Base-by-base conservation (phyloP, 2,113 vertebrate species). In the Octodon degus region DNA sequence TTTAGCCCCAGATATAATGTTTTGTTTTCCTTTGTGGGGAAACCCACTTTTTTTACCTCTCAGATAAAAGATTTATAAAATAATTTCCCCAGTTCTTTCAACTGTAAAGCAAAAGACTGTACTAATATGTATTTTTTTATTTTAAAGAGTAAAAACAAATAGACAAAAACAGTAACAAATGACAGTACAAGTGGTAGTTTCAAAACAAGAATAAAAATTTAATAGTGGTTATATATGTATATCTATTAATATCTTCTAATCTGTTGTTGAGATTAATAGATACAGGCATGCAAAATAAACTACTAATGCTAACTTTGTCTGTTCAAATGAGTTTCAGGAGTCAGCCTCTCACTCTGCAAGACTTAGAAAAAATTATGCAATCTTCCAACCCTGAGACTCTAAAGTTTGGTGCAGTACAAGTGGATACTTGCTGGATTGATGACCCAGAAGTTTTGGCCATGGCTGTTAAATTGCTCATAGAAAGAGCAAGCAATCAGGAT, bases 401-500 rank as follows among this genome's bases (percentile, higher is more conserved):
- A 70, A 97, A 98, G 79, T 99, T 99, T 93, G 97, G 63, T 65
- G 98, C 98, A 20, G 96, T 98, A 47, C 97, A 98, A 76, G 65
- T 97, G 37, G 98, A 98, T 90, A 96, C 98, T 92, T 93, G 97
- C 40, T 99, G 98, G 80, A 97, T 98, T 19, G 99, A 99, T 90
- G 96, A 99, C 40, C 98, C 98, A 62, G 98, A 98, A 72, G 98
- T 99, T 87, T 96, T 99, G 62, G 98, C 99, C 30, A 98, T 99
- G 4, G 99, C 99, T 19, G 99, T 99, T 80, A 98, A 99, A 76
- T 97, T 99, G 81, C 98, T 99, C 92, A 98, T 98, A 58, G 99
- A 99, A 98, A 99, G 99, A 95, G 99, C 99, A 14, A 99, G 99
- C 40, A 99, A 99, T 84, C 99, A 99, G 24, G 99, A 99, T 89